Evolutionary conservation across 2,113 vertebrate genomes (phyloP).

Genomic region (Chroicocephalus ridibundus): DNA sequence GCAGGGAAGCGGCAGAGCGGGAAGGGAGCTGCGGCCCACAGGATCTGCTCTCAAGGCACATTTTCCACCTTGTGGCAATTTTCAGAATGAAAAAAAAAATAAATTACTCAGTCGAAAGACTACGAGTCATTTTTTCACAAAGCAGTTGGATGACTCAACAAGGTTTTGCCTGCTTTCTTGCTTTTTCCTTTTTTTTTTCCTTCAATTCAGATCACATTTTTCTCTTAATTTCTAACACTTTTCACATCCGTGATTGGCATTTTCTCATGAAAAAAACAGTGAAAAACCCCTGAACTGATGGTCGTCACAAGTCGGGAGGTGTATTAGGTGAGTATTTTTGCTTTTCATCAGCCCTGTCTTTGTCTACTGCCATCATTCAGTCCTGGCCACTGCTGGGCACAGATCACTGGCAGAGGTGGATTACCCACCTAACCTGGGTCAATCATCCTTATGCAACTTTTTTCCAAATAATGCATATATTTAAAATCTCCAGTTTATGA

Average conservation of each 20-base stretch:
- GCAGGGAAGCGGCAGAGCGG: not conserved
- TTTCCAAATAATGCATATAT: not conserved
- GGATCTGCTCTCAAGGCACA: not conserved
- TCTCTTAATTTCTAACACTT: not conserved
- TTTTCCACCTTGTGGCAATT: not conserved
- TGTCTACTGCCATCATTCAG: not conserved
- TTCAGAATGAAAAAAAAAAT: not conserved
- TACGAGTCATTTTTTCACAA: not conserved
- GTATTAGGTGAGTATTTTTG: not conserved
- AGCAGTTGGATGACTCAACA: not conserved
- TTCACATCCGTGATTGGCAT: not conserved
- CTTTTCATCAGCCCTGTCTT: not conserved
- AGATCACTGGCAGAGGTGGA: rapidly evolving
- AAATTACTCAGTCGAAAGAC: not conserved
- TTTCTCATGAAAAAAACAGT: not conserved
- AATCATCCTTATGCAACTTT: rapidly evolving
- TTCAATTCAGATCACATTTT: not conserved
- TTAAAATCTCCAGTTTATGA: not conserved
- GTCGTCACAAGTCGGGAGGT: not conserved
- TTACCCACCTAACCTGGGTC: not conserved
- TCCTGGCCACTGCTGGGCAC: not conserved
- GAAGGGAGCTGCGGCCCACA: not conserved
- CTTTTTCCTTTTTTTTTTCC: not conserved
- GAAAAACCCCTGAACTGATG: not conserved
- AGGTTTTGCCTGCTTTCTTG: not conserved